Evolutionary conservation across 2,888 invertebrate genomes (phyloP).

Genomic region (Scaeva pyrastri): DNA sequence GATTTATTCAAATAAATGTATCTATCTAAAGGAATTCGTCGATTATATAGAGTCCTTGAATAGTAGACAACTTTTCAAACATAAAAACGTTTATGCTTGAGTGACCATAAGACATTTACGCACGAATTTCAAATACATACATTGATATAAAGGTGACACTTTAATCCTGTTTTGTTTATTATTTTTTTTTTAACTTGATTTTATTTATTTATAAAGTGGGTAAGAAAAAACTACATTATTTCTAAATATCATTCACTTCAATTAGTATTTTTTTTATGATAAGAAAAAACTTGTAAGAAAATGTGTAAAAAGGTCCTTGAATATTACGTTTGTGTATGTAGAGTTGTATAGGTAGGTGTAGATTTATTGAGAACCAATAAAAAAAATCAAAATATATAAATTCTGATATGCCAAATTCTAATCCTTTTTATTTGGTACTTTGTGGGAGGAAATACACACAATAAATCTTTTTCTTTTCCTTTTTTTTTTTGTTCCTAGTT

Average conservation of each 20-base stretch:
- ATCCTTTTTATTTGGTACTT: conserved; percentile 45
- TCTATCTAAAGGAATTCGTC: conserved; percentile 31
- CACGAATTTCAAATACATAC: conserved; percentile 35
- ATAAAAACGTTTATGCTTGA: conserved; percentile 36
- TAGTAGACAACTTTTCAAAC: conserved; percentile 51
- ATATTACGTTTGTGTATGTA: conserved; percentile 4
- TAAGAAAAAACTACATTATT: conserved; percentile 2
- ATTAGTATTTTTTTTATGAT: not conserved
- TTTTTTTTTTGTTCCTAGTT: conserved; percentile 16
- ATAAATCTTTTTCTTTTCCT: conserved; percentile 6
- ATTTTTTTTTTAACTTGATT: conserved; percentile 62
- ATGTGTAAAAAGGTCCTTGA: conserved; percentile 59
- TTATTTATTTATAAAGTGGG: conserved; percentile 5
- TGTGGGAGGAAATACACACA: conserved; percentile 29
- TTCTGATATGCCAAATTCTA: conserved; percentile 71
- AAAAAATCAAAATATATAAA: conserved; percentile 38
- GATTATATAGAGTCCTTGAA: conserved; percentile 9
- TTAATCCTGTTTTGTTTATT: conserved; percentile 28
- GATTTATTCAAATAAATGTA: not conserved
- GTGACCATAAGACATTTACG: conserved; percentile 51
- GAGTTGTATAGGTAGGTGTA: conserved; percentile 25
- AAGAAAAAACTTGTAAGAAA: conserved; percentile 24
- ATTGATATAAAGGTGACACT: not conserved
- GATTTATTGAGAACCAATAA: conserved; percentile 39
- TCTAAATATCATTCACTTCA: not conserved